Percentiles rank a stretch among this genome's conserved stretches.
phyloP scores from a whole-genome alignment of 2,113 vertebrate species.

The Physeter macrocephalus region DNA sequence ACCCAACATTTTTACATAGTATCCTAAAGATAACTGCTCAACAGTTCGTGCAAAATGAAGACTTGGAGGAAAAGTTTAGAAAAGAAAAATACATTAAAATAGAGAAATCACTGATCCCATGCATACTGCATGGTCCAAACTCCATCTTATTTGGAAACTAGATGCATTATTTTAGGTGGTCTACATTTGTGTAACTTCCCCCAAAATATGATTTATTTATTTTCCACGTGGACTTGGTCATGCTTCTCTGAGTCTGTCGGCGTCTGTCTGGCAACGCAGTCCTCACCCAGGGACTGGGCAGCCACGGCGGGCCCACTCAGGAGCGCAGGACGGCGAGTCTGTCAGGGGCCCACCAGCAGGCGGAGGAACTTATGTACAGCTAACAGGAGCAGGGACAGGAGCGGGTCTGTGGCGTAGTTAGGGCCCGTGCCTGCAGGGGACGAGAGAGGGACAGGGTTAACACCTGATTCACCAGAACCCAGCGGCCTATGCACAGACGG shows the following conservation, averaged over 20 bases:
- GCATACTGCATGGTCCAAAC: slow-evolving; percentile 80
- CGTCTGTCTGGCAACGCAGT: slow-evolving; percentile 70
- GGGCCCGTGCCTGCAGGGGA: slow-evolving; percentile 83
- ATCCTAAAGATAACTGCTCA: slow-evolving; percentile 81
- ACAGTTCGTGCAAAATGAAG: slow-evolving; percentile 86
- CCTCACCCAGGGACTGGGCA: slow-evolving; percentile 56
- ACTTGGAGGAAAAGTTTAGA: slow-evolving; percentile 73
- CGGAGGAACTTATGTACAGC: slow-evolving; percentile 88
- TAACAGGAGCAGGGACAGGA: slow-evolving; percentile 86
- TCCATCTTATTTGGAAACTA: slow-evolving; percentile 81
- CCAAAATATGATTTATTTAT: slow-evolving; percentile 76
- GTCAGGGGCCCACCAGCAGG: slow-evolving; percentile 88
- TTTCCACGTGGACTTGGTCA: slow-evolving; percentile 78
- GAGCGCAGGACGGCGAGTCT: slow-evolving; percentile 58
- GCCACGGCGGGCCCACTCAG: slow-evolving; percentile 62
- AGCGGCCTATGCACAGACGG: accelerated
- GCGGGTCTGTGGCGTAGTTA: slow-evolving; percentile 81
- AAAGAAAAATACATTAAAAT: slow-evolving; percentile 77
- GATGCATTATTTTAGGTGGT: slow-evolving; percentile 82
- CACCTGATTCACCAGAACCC: accelerated
- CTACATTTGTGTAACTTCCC: slow-evolving; percentile 79
- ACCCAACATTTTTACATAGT: slow-evolving; percentile 78
- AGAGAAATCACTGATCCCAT: slow-evolving; percentile 80
- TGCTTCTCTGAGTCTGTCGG: slow-evolving; percentile 83
- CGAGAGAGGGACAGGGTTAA: background rate